Evolutionary conservation across 2,113 vertebrate species (phyloP).

Genomic region (Elephantulus edwardii): DNA sequence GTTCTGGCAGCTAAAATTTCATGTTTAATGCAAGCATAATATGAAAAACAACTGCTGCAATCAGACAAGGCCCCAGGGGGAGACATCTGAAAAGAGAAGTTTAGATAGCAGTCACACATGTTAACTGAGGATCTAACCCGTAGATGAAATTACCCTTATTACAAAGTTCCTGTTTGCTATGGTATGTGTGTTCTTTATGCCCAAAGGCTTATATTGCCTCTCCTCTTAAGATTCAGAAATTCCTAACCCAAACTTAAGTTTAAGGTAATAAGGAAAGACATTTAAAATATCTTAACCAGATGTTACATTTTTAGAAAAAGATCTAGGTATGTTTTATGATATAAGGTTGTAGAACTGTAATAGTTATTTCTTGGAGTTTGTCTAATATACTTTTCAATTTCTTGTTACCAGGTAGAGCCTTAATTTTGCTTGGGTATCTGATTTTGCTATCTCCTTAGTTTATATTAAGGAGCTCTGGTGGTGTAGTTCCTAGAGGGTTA

Average conservation of each 20-base stretch:
- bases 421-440: neutral
- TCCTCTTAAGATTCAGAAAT: neutral
- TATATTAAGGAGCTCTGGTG: neutral
- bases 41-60: neutral
- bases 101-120: neutral
- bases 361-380: rapidly evolving
- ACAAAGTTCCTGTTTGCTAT: neutral
- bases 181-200: neutral
- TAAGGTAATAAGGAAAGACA: neutral
- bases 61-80: neutral
- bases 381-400: rapidly evolving
- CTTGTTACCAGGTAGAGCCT: too few species aligned
- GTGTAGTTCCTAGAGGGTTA: too few species aligned
- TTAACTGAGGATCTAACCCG: neutral
- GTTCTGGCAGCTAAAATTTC: neutral
- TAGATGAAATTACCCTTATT: neutral
- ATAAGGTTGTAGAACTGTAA: rapidly evolving
- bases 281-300: neutral
- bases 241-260: conserved; percentile 4
- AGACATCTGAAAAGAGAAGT: neutral
- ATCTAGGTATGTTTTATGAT: rapidly evolving
- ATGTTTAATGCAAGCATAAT: conserved; percentile 1
- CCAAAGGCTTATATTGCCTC: neutral
- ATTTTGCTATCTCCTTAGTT: neutral
- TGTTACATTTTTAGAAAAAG: neutral